Evolutionary conservation across 1,140 invertebrate species (phyloP), one percentile per base, ranked within the genome.

Genomic region (Batillaria attramentaria): DNA sequence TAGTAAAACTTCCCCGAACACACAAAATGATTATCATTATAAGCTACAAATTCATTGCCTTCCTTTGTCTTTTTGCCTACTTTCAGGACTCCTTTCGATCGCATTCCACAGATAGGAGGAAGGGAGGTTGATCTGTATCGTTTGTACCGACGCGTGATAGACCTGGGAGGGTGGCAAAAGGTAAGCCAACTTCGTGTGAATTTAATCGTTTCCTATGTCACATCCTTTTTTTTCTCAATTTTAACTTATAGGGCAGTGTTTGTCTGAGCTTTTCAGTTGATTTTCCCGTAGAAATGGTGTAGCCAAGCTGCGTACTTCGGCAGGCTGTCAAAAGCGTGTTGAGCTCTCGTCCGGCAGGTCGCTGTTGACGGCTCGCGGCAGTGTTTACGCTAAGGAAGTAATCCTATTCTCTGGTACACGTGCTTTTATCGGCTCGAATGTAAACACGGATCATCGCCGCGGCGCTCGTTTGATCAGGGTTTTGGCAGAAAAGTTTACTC

Each of bases 161-260:
- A 94, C 72, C 93, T 95, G 87, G 97, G 97, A 86, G 97, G 97
- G 87, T 96, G 97, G 93, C 94, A 96, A 85, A 97, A 97, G 94
- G 97, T 98, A 91, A 93, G 93, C 60, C 73, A 65, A 73, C 60
- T 86, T n/a, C n/a, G n/a, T n/a, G n/a, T n/a, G n/a, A n/a, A n/a
- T n/a, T n/a, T n/a, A n/a, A n/a, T n/a, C n/a, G n/a, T n/a, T n/a
- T n/a, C n/a, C n/a, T n/a, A n/a, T n/a, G n/a, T n/a, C n/a, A n/a
- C n/a, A n/a, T n/a, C n/a, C n/a, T n/a, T n/a, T n/a, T n/a, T n/a
- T n/a, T n/a, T n/a, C n/a, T n/a, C n/a, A n/a, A n/a, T n/a, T n/a
- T n/a, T n/a, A n/a, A n/a, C n/a, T n/a, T n/a, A n/a, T n/a, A n/a
- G n/a, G n/a, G n/a, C n/a, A n/a, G n/a, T n/a, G n/a, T n/a, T n/a